Evolutionary conservation across 2,797 vertebrate genomes (phyloP), one percentile per base, ranked within the genome.

Genomic region (Austrolebias charrua): DNA sequence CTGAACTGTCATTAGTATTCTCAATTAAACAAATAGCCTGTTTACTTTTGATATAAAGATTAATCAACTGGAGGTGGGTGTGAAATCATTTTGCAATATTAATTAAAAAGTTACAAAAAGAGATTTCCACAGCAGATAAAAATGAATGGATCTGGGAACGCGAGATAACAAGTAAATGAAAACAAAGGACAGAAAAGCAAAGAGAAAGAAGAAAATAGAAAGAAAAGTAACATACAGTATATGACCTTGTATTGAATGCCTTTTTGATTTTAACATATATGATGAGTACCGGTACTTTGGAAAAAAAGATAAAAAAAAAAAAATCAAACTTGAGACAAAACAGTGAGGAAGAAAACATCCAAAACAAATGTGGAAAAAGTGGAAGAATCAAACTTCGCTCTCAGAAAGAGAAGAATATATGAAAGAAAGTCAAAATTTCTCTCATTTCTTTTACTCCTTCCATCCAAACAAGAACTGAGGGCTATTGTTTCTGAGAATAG

Each of bases 381-480:
- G 10, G 3, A 18, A 19, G 8, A 48, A 38, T 73, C 16, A 50
- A 58, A 51, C 29, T 47, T 44, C 49, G 31, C 16, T 58, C 15
- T 33, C 0, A 69, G 56, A 38, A 28, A 61, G 52, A 59, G 19
- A 43, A 48, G 18, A 43, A 33, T 20, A 31, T 55, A 31, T 3
- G 1, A 45, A 38, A 55, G 18, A 57, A 16, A 20, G 67, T 46
- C 15, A 16, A 13, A 42, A 28, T 42, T 63, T 47, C 42, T 29
- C 2, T 28, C 42, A 43, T 64, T 55, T 67, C 44, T 60, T 46
- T 63, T n/a, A 19, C 12, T 69, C 60, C 7, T 29, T 72, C 52
- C 38, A 15, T 71, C 59, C 44, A 6, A 55, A 54, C 60, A 10
- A 64, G 72, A 89, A 84, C 80, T 79, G 76, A 84, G 65, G 61